Evolutionary conservation across 2,113 vertebrate genomes (phyloP).

Genomic region (Guaruba guarouba): DNA sequence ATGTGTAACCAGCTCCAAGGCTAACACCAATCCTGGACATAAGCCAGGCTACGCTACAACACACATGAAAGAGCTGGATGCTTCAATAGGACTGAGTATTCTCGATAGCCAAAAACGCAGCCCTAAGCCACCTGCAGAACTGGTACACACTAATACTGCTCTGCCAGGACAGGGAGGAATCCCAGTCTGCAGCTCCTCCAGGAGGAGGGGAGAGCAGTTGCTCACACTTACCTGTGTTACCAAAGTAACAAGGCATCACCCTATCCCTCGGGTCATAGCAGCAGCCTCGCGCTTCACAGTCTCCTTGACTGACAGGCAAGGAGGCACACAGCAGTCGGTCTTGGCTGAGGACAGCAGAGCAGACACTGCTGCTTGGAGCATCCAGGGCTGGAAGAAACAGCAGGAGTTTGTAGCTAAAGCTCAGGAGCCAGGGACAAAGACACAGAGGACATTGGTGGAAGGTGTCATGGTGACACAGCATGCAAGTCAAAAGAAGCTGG

Average conservation of each 20-base stretch:
- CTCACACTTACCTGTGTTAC: slow-evolving; percentile 54
- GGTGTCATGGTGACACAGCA: neutral
- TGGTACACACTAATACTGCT: neutral
- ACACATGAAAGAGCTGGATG: neutral
- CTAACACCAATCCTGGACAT: rapidly evolving
- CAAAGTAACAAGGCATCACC: slow-evolving; percentile 64
- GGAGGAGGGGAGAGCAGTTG: neutral
- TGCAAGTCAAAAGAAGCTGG: neutral
- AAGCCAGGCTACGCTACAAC: neutral
- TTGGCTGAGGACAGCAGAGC: neutral
- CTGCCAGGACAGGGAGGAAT: neutral
- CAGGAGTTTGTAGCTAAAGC: neutral
- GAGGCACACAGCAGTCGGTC: slow-evolving; percentile 27
- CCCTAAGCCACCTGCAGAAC: neutral
- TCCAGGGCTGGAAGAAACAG: slow-evolving; percentile 7
- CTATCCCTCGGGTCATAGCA: slow-evolving; percentile 40
- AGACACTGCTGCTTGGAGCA: neutral
- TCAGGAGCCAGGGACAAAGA: neutral
- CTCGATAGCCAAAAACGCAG: neutral
- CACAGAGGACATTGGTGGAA: neutral
- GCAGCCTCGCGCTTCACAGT: slow-evolving; percentile 50
- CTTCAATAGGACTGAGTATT: neutral
- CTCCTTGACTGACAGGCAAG: neutral
- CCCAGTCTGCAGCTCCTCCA: neutral
- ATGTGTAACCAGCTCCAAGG: neutral